These are phyloP conservation scores for Cybosia mesomella DNA, from an alignment of 2,888 invertebrate species.

Conservation along the genomic window DNA sequence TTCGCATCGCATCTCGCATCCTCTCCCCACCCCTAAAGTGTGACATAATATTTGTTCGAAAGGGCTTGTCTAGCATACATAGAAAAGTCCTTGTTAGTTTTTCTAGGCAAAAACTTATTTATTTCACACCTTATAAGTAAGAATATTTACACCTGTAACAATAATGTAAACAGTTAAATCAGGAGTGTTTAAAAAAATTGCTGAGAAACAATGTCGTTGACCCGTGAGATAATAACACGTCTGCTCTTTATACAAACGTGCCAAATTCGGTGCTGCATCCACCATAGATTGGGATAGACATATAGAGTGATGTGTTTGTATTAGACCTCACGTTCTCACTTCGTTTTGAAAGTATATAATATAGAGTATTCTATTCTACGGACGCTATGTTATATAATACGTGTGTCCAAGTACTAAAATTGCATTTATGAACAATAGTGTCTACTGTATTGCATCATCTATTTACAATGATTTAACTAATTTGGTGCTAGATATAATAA, in stretches of 20 bases:
- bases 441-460: background rate
- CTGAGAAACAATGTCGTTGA: conserved; percentile 44
- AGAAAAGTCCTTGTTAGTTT: too few relatives aligned
- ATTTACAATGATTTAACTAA: background rate
- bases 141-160: conserved; percentile 24
- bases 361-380: background rate
- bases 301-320: conserved; percentile 42
- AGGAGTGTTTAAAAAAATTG: conserved; percentile 25
- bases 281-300: conserved; percentile 34
- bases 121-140: conserved; percentile 19
- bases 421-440: background rate
- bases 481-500: too few relatives aligned
- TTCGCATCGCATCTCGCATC: background rate
- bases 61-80: background rate
- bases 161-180: conserved; percentile 24
- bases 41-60: background rate
- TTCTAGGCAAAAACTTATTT: conserved; percentile 5
- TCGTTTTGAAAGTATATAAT: conserved; percentile 34
- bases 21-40: background rate
- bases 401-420: background rate
- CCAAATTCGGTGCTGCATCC: conserved; percentile 38
- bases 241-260: conserved; percentile 41
- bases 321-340: conserved; percentile 45
- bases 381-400: background rate
- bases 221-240: conserved; percentile 44